These are phyloP conservation scores for Sturmia bella DNA, from an alignment of 2,888 invertebrate genomes.

Conservation along the genomic window DNA sequence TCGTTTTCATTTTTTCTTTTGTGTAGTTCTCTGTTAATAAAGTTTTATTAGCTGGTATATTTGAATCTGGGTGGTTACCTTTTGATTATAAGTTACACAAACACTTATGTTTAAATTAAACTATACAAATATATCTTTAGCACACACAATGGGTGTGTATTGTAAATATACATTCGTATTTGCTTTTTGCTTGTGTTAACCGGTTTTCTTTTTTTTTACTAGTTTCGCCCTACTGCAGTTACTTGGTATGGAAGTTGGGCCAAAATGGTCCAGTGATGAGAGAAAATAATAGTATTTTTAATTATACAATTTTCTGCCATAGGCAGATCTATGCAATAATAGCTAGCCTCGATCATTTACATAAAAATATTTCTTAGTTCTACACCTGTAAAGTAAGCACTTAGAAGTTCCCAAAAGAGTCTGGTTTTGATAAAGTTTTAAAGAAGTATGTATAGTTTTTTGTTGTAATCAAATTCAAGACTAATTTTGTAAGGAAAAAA, in stretches of 20 bases:
- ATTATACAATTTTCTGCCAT: too few relatives aligned
- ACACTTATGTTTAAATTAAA: background rate
- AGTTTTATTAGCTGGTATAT: conserved; percentile 20
- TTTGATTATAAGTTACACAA: conserved; percentile 43
- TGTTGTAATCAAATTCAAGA: too few relatives aligned
- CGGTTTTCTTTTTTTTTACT: background rate
- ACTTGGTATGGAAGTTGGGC: background rate
- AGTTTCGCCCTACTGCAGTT: background rate
- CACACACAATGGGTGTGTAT: background rate
- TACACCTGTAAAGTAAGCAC: too few relatives aligned
- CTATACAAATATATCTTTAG: conserved; percentile 1
- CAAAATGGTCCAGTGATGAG: background rate
- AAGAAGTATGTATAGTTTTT: too few relatives aligned
- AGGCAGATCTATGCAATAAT: too few relatives aligned
- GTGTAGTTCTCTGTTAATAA: conserved; percentile 22
- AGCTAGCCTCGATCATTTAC: too few relatives aligned
- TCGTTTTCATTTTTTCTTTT: background rate
- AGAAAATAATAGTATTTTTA: too few relatives aligned
- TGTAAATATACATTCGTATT: conserved; percentile 4
- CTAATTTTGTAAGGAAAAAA: too few relatives aligned
- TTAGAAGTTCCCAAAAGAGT: too few relatives aligned
- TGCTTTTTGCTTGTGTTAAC: conserved; percentile 9
- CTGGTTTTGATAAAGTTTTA: too few relatives aligned
- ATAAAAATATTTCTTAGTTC: too few relatives aligned
- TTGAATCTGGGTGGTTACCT: conserved; percentile 25